Evolutionary conservation across 1,140 invertebrate genomes (phyloP).

Genomic region (Oreohelix idahoensis): DNA sequence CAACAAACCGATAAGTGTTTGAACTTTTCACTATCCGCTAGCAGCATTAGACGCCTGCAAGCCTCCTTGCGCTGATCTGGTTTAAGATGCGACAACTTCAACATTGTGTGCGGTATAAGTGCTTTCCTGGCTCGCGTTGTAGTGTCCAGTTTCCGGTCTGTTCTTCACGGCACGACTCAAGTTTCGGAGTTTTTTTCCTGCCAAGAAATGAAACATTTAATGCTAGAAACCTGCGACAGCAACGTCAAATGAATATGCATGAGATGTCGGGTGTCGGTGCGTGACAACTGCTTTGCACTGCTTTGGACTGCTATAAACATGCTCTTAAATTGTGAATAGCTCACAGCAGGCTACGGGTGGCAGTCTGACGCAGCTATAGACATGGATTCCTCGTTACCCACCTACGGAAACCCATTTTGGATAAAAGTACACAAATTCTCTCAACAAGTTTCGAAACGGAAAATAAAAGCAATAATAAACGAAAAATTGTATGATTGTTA

Average conservation of each 20-base stretch:
- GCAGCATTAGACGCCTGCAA: too few species aligned
- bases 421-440: too few species aligned
- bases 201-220: conserved; percentile 1
- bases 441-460: too few species aligned
- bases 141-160: neutral
- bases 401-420: too few species aligned
- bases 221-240: neutral
- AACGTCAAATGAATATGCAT: conserved; percentile 5
- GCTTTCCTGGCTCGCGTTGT: neutral
- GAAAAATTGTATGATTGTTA: too few species aligned
- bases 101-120: neutral
- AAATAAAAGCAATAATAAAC: too few species aligned
- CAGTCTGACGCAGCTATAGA: neutral
- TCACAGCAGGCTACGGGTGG: neutral
- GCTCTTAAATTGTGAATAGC: conserved; percentile 4
- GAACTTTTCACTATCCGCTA: too few species aligned
- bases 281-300: conserved; percentile 14
- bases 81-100: neutral
- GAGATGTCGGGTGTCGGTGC: neutral
- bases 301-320: neutral
- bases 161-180: neutral
- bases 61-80: neutral
- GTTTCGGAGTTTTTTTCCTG: neutral
- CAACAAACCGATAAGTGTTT: too few species aligned
- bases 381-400: neutral